phyloP scores from a whole-genome alignment of 2,888 invertebrate genomes.

The Bimastos eiseni region DNA sequence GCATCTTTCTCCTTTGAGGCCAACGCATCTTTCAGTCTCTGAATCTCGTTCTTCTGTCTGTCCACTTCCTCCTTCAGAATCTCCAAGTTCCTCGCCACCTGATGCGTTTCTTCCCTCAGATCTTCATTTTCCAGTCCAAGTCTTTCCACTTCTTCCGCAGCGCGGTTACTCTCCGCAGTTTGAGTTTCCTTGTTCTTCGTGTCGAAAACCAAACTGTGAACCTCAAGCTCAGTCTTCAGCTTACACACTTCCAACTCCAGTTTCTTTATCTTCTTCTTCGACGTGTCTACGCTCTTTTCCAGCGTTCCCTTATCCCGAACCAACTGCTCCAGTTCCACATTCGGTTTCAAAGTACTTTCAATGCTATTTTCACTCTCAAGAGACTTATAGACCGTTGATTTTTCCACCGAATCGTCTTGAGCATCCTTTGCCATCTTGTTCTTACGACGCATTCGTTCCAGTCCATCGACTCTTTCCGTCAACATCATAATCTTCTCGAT shows the following conservation, averaged over 20 bases:
- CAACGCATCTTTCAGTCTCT: background rate
- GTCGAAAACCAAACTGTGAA: background rate
- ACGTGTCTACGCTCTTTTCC: background rate
- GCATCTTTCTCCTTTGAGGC: background rate
- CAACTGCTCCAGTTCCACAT: background rate
- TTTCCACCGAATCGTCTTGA: background rate
- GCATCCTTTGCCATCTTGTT: background rate
- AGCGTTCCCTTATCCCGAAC: slow-evolving; percentile 9
- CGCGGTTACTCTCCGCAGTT: background rate
- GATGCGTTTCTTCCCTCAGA: background rate
- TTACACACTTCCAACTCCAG: slow-evolving; percentile 1
- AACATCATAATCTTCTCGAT: background rate
- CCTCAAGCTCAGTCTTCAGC: background rate
- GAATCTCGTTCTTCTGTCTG: background rate
- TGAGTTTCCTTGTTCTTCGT: background rate
- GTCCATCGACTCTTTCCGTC: slow-evolving; percentile 22
- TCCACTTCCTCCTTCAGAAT: background rate
- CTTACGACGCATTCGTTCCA: background rate
- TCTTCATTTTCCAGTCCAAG: background rate
- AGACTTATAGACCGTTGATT: background rate
- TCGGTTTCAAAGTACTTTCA: background rate
- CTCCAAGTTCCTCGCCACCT: background rate
- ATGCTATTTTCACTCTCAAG: background rate
- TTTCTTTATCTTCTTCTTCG: slow-evolving; percentile 17
- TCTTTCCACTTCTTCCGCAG: background rate